Conservation (phyloP, 1,140 invertebrate species). For the Globodera ellingtonae region DNA sequence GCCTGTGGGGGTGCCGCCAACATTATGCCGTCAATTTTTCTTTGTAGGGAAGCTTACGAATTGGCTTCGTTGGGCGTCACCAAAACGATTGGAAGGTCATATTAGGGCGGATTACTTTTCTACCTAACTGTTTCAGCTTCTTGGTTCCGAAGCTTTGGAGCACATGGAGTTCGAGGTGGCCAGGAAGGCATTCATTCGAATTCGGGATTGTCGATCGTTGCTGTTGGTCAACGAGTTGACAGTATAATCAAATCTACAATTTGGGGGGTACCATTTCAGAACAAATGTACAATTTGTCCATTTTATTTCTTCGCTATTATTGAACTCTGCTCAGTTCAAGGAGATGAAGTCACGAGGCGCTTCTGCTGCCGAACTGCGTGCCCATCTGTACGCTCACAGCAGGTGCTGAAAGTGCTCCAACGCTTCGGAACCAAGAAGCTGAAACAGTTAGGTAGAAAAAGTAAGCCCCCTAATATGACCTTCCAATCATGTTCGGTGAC, state of each 20-base stretch:
- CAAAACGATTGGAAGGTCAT: slow-evolving; percentile 82
- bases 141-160: slow-evolving; percentile 83
- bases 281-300: background rate
- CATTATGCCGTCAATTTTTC: background rate
- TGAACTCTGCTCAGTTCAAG: too few species aligned
- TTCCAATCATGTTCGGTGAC: slow-evolving; percentile 93
- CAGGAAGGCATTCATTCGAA: slow-evolving; percentile 80
- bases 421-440: slow-evolving; percentile 78
- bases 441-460: background rate
- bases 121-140: slow-evolving; percentile 62
- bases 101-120: background rate
- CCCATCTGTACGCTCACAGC: slow-evolving; percentile 80
- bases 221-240: slow-evolving; percentile 78
- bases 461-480: background rate
- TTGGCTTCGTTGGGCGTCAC: slow-evolving; percentile 93
- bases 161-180: slow-evolving; percentile 82
- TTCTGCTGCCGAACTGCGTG: slow-evolving; percentile 76
- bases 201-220: slow-evolving; percentile 78
- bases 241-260: slow-evolving; percentile 67
- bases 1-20: too few species aligned
- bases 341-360: slow-evolving; percentile 68
- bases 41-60: slow-evolving; percentile 81
- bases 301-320: too few species aligned
- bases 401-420: slow-evolving; percentile 72
- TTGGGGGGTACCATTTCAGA: background rate